These are phyloP conservation scores for Aurelia sp. DNA, from an alignment of 30 jellyfish, hydroid and myxozoan genomes.

Conservation along the genomic window DNA sequence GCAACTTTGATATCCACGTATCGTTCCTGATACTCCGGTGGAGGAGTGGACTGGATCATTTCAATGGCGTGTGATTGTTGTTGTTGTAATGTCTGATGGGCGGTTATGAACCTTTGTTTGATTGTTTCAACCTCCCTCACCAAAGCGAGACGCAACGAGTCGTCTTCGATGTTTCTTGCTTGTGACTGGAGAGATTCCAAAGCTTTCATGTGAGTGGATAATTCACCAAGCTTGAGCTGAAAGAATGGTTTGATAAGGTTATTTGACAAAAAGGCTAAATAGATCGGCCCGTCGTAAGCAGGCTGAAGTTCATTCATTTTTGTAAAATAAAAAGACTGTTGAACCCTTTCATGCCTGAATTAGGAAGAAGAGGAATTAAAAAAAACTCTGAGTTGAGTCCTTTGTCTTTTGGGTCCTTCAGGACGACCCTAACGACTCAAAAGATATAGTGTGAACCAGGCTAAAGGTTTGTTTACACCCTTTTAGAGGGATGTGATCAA, in stretches of 20 bases:
- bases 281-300: no score
- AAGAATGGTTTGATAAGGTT: neutral
- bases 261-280: no score
- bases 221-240: slow-evolving; percentile 81
- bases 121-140: slow-evolving; percentile 85
- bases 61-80: slow-evolving; percentile 81
- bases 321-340: no score
- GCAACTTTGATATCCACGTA: slow-evolving; percentile 67
- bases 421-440: no score
- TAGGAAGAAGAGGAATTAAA: no score
- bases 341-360: no score
- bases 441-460: no score
- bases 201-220: slow-evolving; percentile 73
- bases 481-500: no score
- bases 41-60: slow-evolving; percentile 92
- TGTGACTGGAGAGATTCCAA: slow-evolving; percentile 73
- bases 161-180: slow-evolving; percentile 81
- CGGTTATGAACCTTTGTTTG: slow-evolving; percentile 71
- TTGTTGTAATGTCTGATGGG: slow-evolving; percentile 70
- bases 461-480: no score
- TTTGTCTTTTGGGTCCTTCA: no score
- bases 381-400: no score
- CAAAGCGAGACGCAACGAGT: slow-evolving; percentile 85
- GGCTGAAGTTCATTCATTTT: no score
- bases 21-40: slow-evolving; percentile 89